A percentile compares a stretch with the other conserved stretches of the same genome.
phyloP scores from a whole-genome alignment of 2,797 vertebrate species.

The Heteromormyrus szaboi region DNA sequence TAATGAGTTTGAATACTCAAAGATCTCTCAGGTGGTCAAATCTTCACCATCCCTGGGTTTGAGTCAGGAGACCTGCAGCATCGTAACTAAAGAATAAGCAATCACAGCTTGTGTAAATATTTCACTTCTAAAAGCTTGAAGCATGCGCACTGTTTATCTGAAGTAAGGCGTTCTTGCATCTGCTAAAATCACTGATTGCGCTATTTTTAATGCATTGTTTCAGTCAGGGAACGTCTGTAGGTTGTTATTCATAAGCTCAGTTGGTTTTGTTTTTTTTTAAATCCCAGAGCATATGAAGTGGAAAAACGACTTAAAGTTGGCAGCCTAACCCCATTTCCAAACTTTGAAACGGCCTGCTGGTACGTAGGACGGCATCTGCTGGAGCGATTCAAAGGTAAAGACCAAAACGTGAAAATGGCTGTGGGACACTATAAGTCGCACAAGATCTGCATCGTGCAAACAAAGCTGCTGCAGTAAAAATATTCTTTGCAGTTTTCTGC shows the following conservation, averaged over 20 bases:
- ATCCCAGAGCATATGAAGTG: constrained; percentile 88
- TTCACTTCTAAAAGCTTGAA: constrained; percentile 19
- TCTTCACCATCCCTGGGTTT: background rate
- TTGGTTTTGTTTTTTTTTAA: constrained; percentile 37
- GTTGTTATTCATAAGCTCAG: constrained; percentile 4
- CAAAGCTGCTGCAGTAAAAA: background rate
- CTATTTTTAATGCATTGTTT: constrained; percentile 21
- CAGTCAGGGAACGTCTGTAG: background rate
- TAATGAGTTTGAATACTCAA: constrained; percentile 17
- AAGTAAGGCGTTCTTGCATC: constrained; percentile 25
- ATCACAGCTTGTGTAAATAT: constrained; percentile 28
- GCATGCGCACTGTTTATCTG: constrained; percentile 27
- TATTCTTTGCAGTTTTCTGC: background rate
- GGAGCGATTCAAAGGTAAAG: constrained; percentile 89
- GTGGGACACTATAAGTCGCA: background rate
- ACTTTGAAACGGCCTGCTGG: constrained; percentile 96
- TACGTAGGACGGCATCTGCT: constrained; percentile 88
- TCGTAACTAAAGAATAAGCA: constrained; percentile 10
- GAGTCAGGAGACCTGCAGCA: background rate
- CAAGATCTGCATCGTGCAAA: background rate
- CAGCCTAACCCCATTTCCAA: constrained; percentile 87
- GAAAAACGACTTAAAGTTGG: constrained; percentile 88
- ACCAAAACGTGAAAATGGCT: background rate
- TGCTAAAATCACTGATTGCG: constrained; percentile 26
- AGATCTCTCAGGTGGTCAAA: constrained; percentile 3